Base-by-base conservation (phyloP, 2,888 invertebrate genomes). In the Dynastes grantii region DNA sequence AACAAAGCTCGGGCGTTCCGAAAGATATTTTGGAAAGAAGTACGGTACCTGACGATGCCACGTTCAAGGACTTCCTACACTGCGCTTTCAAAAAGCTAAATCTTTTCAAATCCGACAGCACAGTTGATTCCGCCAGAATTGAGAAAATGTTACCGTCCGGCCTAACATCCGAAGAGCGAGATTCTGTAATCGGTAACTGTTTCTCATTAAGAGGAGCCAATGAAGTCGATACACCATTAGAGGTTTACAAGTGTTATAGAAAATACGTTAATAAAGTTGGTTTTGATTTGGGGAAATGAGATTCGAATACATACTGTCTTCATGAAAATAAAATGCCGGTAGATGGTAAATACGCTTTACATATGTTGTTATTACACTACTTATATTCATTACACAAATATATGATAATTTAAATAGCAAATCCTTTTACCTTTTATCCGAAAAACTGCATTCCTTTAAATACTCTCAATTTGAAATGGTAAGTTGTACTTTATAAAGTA, bases 21-120 rank as follows among this genome's bases (percentile, higher is more conserved):
- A 84, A 85, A 82, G 80, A 83, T 3, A 53, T 85, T 13, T 78
- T 85, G 4, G 67, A 71, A 4, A 85, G 85, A 78, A 27, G 90
- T 0, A 88, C 90, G 61, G 90, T 90, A 81, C 85, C 85, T 0
- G 89, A 91, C 0, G 90, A 90, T 70, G 89, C 88, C 4, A 85
- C 81, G 0, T 80, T 91, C 0, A 90, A 90, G 81, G 89, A 90
- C 64, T 90, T 90, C 81, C 85, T 88, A 0, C 84, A 89, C 0
- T 91, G 91, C 83, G 88, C 90, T 85, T 89, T 90, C 84, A 85
- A 89, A 76, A 90, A 90, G 79, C 84, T 89, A 0, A 90, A 88
- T 0, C 88, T 89, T 65, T 81, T 90, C n/a, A 89, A 90, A 40
- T 85, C 88, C 6, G 81, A 80, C 8, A 85, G 84, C 2, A 81